phyloP scores from a whole-genome alignment of 2,888 invertebrate species.

The Xanthia icteritia region DNA sequence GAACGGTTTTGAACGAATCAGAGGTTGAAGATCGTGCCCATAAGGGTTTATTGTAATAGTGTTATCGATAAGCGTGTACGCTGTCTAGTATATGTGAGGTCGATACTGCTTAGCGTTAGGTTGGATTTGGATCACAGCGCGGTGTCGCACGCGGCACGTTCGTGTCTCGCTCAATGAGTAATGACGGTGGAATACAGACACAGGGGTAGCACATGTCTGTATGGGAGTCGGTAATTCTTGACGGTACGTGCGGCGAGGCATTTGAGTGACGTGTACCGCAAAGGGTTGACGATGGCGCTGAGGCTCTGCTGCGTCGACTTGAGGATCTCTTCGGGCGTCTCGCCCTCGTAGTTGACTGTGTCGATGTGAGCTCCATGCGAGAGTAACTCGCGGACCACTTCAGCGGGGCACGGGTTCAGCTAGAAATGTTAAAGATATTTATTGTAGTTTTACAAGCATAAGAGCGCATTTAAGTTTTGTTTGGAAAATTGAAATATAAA shows the following conservation, averaged over 20 bases:
- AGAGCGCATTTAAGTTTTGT: not conserved
- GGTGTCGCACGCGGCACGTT: not conserved
- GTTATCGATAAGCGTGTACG: slow-evolving; percentile 48
- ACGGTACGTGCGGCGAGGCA: slow-evolving; percentile 96
- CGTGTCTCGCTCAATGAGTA: slow-evolving; percentile 79
- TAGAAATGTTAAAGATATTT: slow-evolving; percentile 61
- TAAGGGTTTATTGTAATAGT: slow-evolving; percentile 14
- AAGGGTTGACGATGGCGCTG: slow-evolving; percentile 93
- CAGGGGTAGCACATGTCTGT: slow-evolving; percentile 90
- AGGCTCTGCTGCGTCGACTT: slow-evolving; percentile 90
- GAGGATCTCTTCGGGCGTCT: slow-evolving; percentile 93
- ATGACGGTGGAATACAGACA: slow-evolving; percentile 88
- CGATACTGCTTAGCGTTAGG: slow-evolving; percentile 45
- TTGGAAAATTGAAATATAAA: not conserved
- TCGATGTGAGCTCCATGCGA: slow-evolving; percentile 96
- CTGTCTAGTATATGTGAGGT: slow-evolving; percentile 46
- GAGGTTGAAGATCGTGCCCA: not conserved
- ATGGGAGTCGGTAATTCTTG: slow-evolving; percentile 92
- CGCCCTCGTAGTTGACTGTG: slow-evolving; percentile 94
- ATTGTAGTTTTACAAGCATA: not conserved
- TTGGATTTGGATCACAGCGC: slow-evolving; percentile 34
- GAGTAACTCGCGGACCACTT: slow-evolving; percentile 93
- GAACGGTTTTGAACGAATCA: slow-evolving; percentile 52
- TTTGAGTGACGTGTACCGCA: slow-evolving; percentile 94
- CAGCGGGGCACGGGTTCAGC: slow-evolving; percentile 92